Evolutionary conservation across 2,113 vertebrate genomes (phyloP).

Genomic region (Austrofundulus limnaeus): DNA sequence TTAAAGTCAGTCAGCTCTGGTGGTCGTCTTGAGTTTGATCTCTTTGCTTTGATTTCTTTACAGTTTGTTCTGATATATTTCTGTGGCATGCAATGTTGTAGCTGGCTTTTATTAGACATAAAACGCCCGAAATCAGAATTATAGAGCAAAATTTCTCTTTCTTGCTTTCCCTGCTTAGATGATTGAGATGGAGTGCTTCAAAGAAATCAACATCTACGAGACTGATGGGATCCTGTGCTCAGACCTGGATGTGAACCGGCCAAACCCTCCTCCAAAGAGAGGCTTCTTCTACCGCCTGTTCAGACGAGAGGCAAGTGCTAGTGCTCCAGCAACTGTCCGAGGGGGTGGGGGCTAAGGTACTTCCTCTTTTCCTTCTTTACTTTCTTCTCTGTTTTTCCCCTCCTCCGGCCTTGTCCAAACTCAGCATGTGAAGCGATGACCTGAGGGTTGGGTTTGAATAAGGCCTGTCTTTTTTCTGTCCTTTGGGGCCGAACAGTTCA

Average conservation of each 20-base stretch:
- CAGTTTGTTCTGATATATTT: no score
- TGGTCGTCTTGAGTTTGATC: no score
- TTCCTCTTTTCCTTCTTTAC: conserved; percentile 62
- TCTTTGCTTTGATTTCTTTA: no score
- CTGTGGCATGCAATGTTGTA: no score
- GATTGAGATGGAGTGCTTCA: conserved; percentile 93
- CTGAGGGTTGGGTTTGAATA: conserved; percentile 14
- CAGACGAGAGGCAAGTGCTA: conserved; percentile 86
- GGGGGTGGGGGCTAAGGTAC: conserved; percentile 82
- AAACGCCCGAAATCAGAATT: neutral
- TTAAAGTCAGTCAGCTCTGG: no score
- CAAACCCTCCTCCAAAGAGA: conserved; percentile 80
- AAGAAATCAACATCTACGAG: conserved; percentile 86
- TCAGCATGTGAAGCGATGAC: conserved; percentile 4
- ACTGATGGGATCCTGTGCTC: conserved; percentile 75
- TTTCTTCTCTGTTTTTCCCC: conserved; percentile 14
- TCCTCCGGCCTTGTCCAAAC: conserved; percentile 45
- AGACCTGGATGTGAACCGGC: conserved; percentile 74
- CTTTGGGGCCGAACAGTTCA: neutral
- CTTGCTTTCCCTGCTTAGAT: conserved; percentile 76
- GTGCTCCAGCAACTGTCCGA: conserved; percentile 69
- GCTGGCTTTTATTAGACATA: neutral
- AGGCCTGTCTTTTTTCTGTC: conserved; percentile 21
- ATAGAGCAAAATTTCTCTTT: neutral
- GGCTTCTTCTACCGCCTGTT: conserved; percentile 88